Evolutionary conservation across 1,140 invertebrate genomes (phyloP), one percentile per base, ranked within the genome.

Genomic region (Coelopa frigida): DNA sequence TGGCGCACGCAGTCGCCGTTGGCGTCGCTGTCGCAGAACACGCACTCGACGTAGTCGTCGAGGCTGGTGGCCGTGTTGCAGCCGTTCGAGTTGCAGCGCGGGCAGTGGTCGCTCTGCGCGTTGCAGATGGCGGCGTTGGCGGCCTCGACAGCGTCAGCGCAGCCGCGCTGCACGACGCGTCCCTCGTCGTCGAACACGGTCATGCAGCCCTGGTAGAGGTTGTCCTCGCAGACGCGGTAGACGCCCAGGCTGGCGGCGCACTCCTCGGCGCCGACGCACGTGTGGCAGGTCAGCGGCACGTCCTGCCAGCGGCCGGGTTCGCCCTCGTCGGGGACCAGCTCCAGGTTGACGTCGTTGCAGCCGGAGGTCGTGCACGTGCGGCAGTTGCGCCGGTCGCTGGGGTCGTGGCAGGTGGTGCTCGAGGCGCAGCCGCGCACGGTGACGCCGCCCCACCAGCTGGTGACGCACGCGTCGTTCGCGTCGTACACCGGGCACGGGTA

Each of bases 11-110:
- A 67, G 8, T 50, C 35, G 0, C 40, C n/a, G 41, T 57, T 45
- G 24, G 38, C 6, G 7, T 53, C 54, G 3, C 58, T 59, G 12
- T 65, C 63, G 29, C 63, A 66, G 1, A 52, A 53, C 10, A 61
- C 27, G 5, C 63, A 66, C 15, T 61, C 51, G 1, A 66, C 52
- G 26, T 61, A 66, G 12, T 48, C 39, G 2, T 44, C 35, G 4
- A 54, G 44, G 14, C 44, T 51, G 18, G 49, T 51, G 21, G 63
- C 60, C 5, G 48, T 32, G 18, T 66, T 66, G 42, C 63, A 66
- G n/a, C 55, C 58, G 26, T 67, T 67, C 11, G 62, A 66, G 15
- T 67, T 67, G 38, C 63, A 67, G 29, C 58, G 58, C 0, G 57
- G 56, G 36, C 63, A 67, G 0, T 49, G 49, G 1, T 45, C 36